Evolutionary conservation across 53 echinoderm and acorn worm species (phyloP).

Genomic region (Glandiceps talaboti): DNA sequence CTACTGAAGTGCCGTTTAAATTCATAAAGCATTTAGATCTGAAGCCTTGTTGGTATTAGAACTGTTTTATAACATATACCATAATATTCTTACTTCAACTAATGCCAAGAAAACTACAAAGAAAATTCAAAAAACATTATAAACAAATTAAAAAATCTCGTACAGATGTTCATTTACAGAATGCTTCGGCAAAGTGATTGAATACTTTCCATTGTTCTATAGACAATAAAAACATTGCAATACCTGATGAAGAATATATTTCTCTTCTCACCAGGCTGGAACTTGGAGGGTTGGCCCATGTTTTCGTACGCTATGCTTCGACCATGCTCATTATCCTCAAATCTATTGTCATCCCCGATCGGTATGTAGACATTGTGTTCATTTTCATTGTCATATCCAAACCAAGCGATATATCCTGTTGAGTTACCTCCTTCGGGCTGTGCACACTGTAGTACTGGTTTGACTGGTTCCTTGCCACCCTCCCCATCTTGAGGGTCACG

Average conservation of each 20-base stretch:
- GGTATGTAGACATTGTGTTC: constrained; percentile 72
- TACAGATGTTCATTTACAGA: no score
- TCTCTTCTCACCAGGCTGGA: constrained; percentile 58
- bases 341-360: constrained; percentile 54
- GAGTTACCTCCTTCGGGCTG: constrained; percentile 8
- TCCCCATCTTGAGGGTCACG: constrained; percentile 56
- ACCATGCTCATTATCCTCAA: constrained; percentile 20
- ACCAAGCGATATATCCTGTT: constrained; percentile 56
- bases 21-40: no score
- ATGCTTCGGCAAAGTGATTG: no score
- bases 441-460: constrained; percentile 54
- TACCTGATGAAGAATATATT: constrained; percentile 57
- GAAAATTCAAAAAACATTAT: no score
- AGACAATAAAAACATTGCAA: background rate
- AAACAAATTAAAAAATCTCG: no score
- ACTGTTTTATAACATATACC: no score
- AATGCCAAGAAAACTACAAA: no score
- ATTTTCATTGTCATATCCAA: constrained; percentile 66
- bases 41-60: no score
- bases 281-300: constrained; percentile 66
- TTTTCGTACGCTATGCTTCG: constrained; percentile 26
- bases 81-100: no score
- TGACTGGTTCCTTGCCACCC: constrained; percentile 32
- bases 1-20: no score
- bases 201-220: no score